A percentile compares a stretch with the other conserved stretches of the same genome.
Conservation (phyloP, 2,797 vertebrate species). For the Paratrypauchen microcephalus region DNA sequence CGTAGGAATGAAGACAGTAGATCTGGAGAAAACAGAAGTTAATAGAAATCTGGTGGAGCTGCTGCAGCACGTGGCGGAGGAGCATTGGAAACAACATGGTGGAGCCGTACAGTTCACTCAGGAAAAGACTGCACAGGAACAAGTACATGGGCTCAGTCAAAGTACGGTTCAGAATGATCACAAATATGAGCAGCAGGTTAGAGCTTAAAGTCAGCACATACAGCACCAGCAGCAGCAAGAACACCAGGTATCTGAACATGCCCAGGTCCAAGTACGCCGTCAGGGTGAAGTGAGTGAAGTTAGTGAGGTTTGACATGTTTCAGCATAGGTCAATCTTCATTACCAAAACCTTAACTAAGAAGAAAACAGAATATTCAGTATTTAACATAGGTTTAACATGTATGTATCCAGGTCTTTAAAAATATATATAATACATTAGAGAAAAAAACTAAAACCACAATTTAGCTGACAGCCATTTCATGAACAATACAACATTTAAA, state of each 20-base stretch:
- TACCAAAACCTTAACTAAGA: not conserved
- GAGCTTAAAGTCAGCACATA: not conserved
- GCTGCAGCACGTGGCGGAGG: slow-evolving; percentile 1
- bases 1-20: slow-evolving; percentile 1
- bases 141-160: not conserved
- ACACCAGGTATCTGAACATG: not conserved
- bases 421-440: too few species aligned
- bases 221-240: not conserved
- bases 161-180: not conserved
- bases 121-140: slow-evolving; percentile 16
- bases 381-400: too few species aligned
- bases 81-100: slow-evolving; percentile 11
- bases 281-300: slow-evolving; percentile 9
- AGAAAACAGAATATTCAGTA: too few species aligned
- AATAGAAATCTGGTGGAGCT: not conserved
- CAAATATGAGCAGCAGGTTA: not conserved
- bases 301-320: not conserved
- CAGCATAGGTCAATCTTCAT: not conserved
- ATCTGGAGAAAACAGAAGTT: slow-evolving; percentile 9
- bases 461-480: not conserved
- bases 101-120: slow-evolving; percentile 10
- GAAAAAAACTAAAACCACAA: not conserved
- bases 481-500: not conserved
- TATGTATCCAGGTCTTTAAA: too few species aligned
- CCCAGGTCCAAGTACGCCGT: slow-evolving; percentile 2